A percentile compares a stretch with the other conserved stretches of the same genome.
phyloP scores from a whole-genome alignment of 2,888 invertebrate species.

The Folsomia candida region DNA sequence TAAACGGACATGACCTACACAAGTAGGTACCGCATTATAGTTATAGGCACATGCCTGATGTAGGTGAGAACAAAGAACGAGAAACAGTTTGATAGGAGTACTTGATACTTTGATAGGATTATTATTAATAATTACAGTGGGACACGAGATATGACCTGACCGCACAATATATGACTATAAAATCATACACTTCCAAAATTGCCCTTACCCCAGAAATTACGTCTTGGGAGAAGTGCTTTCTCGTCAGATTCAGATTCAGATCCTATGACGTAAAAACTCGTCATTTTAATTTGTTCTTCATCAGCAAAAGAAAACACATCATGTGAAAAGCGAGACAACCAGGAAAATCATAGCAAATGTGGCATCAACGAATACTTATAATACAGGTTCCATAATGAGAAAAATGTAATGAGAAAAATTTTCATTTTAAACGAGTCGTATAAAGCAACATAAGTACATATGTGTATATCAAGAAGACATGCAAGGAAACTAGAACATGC shows the following conservation, averaged over 20 bases:
- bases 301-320: background rate
- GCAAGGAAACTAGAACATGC: background rate
- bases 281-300: background rate
- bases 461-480: background rate
- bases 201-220: slow-evolving; percentile 52
- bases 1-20: no score
- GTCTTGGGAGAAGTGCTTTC: slow-evolving; percentile 38
- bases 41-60: no score
- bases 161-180: no score
- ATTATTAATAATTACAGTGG: no score
- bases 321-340: background rate
- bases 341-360: background rate
- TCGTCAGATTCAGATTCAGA: slow-evolving; percentile 22
- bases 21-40: no score
- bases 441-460: background rate
- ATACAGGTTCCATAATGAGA: no score
- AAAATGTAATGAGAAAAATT: background rate
- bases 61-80: no score
- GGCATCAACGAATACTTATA: background rate
- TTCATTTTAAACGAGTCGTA: background rate
- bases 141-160: no score
- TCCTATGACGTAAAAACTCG: slow-evolving; percentile 16
- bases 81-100: no score
- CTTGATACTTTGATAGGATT: no score
- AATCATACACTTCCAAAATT: no score